Percentiles rank a stretch among this genome's conserved stretches.
These are phyloP conservation scores for Ambastaia sidthimunki DNA, from an alignment of 2,797 vertebrate species.

Conservation along the genomic window DNA sequence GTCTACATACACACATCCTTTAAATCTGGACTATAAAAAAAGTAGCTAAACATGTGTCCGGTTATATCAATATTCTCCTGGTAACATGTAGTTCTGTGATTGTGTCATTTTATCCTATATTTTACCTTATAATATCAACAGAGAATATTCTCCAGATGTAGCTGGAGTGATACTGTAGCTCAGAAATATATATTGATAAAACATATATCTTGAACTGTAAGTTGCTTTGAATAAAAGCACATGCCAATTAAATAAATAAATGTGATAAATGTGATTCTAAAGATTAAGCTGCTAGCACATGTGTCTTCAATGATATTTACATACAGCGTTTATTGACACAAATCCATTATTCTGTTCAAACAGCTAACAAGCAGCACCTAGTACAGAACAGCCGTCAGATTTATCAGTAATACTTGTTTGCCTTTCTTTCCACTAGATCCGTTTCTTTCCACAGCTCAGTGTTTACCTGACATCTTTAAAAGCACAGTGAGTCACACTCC, in stretches of 20 bases:
- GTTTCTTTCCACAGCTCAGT: neutral
- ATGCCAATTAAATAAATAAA: too few species aligned
- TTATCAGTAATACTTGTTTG: constrained; percentile 14
- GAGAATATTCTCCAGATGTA: too few species aligned
- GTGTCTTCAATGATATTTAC: constrained; percentile 6
- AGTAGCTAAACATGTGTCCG: neutral
- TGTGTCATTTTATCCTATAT: too few species aligned
- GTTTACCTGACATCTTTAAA: constrained; percentile 16
- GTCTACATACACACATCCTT: too few species aligned
- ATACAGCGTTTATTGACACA: constrained; percentile 7
- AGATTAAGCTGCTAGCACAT: neutral
- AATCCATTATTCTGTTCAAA: constrained; percentile 28
- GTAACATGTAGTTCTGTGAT: too few species aligned
- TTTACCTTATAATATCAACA: too few species aligned
- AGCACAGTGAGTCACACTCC: constrained; percentile 22
- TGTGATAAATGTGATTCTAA: neutral
- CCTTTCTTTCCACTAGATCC: neutral
- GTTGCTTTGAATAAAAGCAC: too few species aligned
- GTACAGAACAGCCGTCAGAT: neutral
- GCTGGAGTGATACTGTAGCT: too few species aligned
- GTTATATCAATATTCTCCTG: too few species aligned
- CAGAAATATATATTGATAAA: too few species aligned
- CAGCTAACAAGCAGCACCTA: constrained; percentile 30
- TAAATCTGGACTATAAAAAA: neutral
- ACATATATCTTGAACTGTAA: too few species aligned